Evolutionary conservation across 2,888 invertebrate species (phyloP).

Genomic region (Chalcosyrphus nemorum): DNA sequence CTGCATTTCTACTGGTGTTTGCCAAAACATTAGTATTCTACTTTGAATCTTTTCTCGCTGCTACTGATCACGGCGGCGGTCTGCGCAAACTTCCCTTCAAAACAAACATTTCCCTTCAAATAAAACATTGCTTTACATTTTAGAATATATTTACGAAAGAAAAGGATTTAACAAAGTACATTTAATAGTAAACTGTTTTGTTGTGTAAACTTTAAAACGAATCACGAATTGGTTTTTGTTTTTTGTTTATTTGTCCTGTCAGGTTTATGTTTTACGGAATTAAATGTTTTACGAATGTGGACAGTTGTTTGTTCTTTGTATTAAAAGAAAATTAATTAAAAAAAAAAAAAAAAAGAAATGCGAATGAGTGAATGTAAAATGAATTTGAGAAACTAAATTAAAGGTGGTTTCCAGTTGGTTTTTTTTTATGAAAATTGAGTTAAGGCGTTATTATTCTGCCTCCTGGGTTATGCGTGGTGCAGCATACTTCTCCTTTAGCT

Average conservation of each 20-base stretch:
- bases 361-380: slow-evolving; percentile 15
- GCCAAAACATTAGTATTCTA: too few relatives aligned
- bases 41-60: too few relatives aligned
- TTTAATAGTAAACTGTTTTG: slow-evolving; percentile 1
- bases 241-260: not conserved
- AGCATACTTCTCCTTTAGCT: slow-evolving; percentile 87
- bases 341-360: not conserved
- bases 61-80: too few relatives aligned
- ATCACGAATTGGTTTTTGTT: not conserved
- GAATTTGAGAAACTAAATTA: slow-evolving; percentile 25
- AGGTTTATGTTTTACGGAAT: not conserved
- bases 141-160: slow-evolving; percentile 45
- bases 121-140: not conserved
- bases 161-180: slow-evolving; percentile 25
- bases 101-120: not conserved
- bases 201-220: not conserved
- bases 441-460: not conserved
- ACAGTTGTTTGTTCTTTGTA: not conserved
- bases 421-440: not conserved
- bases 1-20: too few relatives aligned
- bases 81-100: too few relatives aligned
- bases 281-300: not conserved
- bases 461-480: slow-evolving; percentile 76
- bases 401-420: slow-evolving; percentile 27
- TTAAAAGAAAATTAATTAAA: not conserved